These are phyloP conservation scores for Aphelenchoides fujianensis DNA, from an alignment of 1,140 invertebrate species.

Conservation along the genomic window DNA sequence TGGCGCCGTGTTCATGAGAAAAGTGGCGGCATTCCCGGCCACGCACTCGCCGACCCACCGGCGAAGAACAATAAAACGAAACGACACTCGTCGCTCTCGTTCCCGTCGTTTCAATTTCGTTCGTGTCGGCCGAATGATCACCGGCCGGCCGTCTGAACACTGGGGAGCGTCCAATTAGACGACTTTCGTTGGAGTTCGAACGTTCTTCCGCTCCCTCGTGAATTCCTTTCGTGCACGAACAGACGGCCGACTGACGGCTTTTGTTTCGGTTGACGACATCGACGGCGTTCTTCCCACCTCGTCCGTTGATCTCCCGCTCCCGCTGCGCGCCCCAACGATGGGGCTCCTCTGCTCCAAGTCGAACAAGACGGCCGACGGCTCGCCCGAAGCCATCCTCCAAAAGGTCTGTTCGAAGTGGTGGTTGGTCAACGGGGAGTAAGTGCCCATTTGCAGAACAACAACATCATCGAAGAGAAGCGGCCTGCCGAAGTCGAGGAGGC, in stretches of 20 bases:
- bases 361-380: not conserved
- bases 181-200: not conserved
- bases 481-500: not conserved
- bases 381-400: not conserved
- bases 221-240: not conserved
- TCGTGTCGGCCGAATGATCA: not conserved
- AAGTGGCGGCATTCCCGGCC: too few relatives aligned
- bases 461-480: not conserved
- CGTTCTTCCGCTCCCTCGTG: not conserved
- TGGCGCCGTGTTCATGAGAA: too few relatives aligned
- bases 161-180: not conserved
- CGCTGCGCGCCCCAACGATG: not conserved
- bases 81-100: not conserved
- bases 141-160: not conserved
- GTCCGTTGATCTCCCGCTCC: not conserved
- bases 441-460: not conserved
- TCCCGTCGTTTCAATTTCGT: too few relatives aligned
- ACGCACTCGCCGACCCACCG: not conserved
- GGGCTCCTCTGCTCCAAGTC: not conserved
- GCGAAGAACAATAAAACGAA: not conserved
- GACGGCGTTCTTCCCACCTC: not conserved
- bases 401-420: not conserved
- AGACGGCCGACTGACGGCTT: not conserved
- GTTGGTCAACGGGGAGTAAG: not conserved
- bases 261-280: not conserved